A percentile compares a stretch with the other conserved stretches of the same genome.
These are phyloP conservation scores for Sebastes minor DNA, from an alignment of 2,797 vertebrate genomes.

Conservation along the genomic window DNA sequence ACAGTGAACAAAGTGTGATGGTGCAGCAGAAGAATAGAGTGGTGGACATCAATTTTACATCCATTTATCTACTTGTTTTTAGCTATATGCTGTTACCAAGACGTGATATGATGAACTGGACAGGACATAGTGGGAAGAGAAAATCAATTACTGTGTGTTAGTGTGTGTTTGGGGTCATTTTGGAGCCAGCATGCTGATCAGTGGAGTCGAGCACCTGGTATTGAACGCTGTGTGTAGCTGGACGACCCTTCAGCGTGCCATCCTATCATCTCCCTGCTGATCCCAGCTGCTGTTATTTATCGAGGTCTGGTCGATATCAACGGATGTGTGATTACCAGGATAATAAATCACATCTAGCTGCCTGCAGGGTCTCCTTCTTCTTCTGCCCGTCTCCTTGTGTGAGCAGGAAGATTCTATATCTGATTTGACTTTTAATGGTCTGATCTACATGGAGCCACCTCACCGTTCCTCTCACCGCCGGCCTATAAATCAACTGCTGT, in stretches of 20 bases:
- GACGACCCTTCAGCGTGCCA: constrained; percentile 16
- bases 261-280: constrained; percentile 30
- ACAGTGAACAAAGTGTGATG: too few relatives aligned
- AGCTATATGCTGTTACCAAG: not conserved
- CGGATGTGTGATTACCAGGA: constrained; percentile 23
- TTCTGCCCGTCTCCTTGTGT: not conserved
- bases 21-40: too few relatives aligned
- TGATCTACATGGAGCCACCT: constrained; percentile 5
- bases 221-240: not conserved
- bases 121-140: too few relatives aligned
- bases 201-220: not conserved
- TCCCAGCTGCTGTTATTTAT: constrained; percentile 29
- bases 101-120: not conserved
- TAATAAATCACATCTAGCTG: constrained; percentile 36
- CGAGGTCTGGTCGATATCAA: constrained; percentile 26
- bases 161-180: not conserved
- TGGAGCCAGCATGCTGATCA: not conserved
- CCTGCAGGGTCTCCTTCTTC: constrained; percentile 10
- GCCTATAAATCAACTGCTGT: constrained; percentile 1
- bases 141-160: not conserved
- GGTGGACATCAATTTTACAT: too few relatives aligned
- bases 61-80: too few relatives aligned
- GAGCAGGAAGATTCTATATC: not conserved
- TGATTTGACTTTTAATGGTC: constrained; percentile 25
- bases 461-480: not conserved